These are phyloP conservation scores for Periophthalmus modestus DNA, from an alignment of 2,113 vertebrate species.

Conservation along the genomic window DNA sequence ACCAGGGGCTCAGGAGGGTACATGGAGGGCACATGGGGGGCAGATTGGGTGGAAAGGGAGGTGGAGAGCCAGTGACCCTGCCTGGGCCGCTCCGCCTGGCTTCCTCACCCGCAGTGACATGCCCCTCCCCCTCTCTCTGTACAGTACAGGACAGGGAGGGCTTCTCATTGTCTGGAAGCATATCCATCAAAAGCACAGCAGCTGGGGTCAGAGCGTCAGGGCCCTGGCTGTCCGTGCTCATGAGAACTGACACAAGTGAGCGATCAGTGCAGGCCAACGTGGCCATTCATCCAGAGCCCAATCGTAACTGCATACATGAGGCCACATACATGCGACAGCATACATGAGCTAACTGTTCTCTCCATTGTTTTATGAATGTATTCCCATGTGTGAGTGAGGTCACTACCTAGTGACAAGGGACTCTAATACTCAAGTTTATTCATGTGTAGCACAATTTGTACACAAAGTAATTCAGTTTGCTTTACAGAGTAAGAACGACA, in stretches of 20 bases:
- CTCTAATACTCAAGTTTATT: no score
- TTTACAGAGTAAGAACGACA: no score
- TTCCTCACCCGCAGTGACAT: slow-evolving; percentile 77
- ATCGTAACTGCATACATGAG: neutral
- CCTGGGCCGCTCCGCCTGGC: slow-evolving; percentile 71
- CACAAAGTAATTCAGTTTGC: no score
- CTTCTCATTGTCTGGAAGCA: slow-evolving; percentile 72
- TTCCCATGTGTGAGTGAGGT: no score
- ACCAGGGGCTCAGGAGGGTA: slow-evolving; percentile 77
- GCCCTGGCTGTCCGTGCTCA: slow-evolving; percentile 65
- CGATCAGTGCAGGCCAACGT: slow-evolving; percentile 15
- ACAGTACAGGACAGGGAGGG: slow-evolving; percentile 45
- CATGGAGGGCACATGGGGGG: slow-evolving; percentile 60
- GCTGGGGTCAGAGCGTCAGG: slow-evolving; percentile 78
- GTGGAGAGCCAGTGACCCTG: slow-evolving; percentile 76
- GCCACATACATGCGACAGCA: no score
- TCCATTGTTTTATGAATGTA: no score
- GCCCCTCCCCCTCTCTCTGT: slow-evolving; percentile 60
- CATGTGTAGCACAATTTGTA: no score
- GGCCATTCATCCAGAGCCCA: neutral
- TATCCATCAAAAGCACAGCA: slow-evolving; percentile 82
- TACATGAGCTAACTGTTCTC: no score
- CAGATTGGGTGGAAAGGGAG: slow-evolving; percentile 71
- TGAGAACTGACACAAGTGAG: slow-evolving; percentile 77
- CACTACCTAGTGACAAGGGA: no score